Percentiles rank a stretch among this genome's conserved stretches.
Evolutionary conservation across 1,140 invertebrate genomes (phyloP).

Genomic region (Alviniconcha marisindica): DNA sequence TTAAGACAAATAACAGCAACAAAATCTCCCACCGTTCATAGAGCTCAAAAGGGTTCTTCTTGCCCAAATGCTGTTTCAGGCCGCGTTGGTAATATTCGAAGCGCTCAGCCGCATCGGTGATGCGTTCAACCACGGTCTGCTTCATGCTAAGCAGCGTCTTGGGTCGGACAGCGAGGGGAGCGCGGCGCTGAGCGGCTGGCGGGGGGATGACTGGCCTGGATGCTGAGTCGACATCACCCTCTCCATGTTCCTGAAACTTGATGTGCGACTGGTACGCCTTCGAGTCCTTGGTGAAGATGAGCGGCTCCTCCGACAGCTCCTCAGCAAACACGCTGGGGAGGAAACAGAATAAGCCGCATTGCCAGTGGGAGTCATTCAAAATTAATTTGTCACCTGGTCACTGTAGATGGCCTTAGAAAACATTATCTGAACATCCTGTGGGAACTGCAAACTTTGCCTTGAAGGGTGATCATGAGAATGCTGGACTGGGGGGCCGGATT

Average conservation of each 20-base stretch:
- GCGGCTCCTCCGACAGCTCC: not conserved
- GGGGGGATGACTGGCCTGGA: not conserved
- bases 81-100: conserved; percentile 58
- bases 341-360: not conserved
- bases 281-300: conserved; percentile 39
- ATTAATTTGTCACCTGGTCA: no score
- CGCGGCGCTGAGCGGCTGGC: not conserved
- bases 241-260: not conserved
- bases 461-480: no score
- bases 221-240: not conserved
- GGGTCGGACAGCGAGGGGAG: not conserved
- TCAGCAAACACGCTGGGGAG: conserved; percentile 13
- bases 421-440: no score
- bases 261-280: not conserved
- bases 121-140: conserved; percentile 50
- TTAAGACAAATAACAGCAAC: no score
- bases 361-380: no score
- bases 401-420: no score
- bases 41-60: conserved; percentile 60
- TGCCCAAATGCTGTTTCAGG: conserved; percentile 55
- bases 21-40: no score
- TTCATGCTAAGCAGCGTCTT: conserved; percentile 40
- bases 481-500: no score
- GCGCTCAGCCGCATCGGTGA: conserved; percentile 51
- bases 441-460: no score